phyloP scores from a whole-genome alignment of 2,797 vertebrate genomes.

The Pseudochirops corinnae region DNA sequence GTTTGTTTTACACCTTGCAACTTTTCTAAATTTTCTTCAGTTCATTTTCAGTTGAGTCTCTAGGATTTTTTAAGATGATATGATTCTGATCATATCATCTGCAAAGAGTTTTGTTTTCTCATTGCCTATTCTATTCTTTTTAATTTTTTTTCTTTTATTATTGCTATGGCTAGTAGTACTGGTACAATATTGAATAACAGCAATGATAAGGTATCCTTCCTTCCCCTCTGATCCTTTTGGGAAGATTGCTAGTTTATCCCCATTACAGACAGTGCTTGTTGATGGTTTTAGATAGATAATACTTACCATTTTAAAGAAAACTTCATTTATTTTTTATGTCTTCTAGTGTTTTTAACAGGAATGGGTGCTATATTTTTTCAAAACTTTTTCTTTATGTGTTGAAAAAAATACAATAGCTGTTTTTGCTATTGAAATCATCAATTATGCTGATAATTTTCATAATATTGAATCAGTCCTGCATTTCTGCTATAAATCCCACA shows the following conservation, averaged over 20 bases:
- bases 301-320: background rate
- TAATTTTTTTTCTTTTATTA: too few relatives aligned
- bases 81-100: too few relatives aligned
- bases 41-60: too few relatives aligned
- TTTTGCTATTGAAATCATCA: background rate
- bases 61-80: too few relatives aligned
- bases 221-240: background rate
- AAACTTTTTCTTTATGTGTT: background rate
- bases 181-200: background rate
- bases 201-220: background rate
- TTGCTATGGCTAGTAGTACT: too few relatives aligned
- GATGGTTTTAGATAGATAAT: background rate
- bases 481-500: background rate
- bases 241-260: background rate
- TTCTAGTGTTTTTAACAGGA: background rate
- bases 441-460: background rate
- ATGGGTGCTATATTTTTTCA: background rate
- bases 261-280: background rate
- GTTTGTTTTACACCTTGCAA: too few relatives aligned
- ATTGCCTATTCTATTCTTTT: too few relatives aligned
- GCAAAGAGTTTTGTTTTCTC: too few relatives aligned
- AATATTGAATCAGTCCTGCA: background rate
- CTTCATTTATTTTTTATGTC: background rate
- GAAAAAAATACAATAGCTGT: background rate
- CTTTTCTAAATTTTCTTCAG: too few relatives aligned